phyloP scores from a whole-genome alignment of 2,113 vertebrate genomes.

The Rhea americana region DNA sequence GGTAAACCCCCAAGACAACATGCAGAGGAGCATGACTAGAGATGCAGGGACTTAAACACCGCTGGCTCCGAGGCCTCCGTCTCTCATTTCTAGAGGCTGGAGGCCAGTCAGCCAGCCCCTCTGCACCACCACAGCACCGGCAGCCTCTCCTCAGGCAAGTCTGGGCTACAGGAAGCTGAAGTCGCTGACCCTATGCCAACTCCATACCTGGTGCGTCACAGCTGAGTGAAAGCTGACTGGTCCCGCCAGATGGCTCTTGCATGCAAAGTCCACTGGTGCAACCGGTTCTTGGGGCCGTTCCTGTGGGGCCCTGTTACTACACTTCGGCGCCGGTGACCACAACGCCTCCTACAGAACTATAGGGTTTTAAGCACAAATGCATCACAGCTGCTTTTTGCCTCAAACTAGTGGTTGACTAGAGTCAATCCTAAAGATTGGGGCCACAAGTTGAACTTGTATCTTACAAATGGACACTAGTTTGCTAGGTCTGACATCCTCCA shows the following conservation, averaged over 20 bases:
- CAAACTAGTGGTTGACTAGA: not conserved
- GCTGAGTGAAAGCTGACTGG: not conserved
- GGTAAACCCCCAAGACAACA: not conserved
- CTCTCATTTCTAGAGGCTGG: not conserved
- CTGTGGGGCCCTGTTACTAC: not conserved
- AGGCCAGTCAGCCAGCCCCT: not conserved
- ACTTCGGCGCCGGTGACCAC: not conserved
- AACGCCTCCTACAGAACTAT: not conserved
- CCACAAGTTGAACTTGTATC: not conserved
- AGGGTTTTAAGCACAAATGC: not conserved
- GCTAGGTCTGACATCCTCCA: not conserved
- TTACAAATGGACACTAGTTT: not conserved
- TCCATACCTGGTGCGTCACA: not conserved
- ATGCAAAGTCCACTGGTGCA: not conserved
- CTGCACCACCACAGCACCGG: not conserved
- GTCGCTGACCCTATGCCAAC: accelerated
- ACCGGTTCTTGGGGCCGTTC: not conserved
- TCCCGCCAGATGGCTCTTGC: not conserved
- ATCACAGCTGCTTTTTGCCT: not conserved
- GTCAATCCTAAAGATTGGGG: not conserved
- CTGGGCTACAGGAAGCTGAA: not conserved
- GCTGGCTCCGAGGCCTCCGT: not conserved
- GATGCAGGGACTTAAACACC: not conserved
- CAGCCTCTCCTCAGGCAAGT: not conserved
- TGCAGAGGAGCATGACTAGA: not conserved